Evolutionary conservation across 2,888 invertebrate species (phyloP), one percentile per base, ranked within the genome.

Genomic region (Coenonympha glycerion): DNA sequence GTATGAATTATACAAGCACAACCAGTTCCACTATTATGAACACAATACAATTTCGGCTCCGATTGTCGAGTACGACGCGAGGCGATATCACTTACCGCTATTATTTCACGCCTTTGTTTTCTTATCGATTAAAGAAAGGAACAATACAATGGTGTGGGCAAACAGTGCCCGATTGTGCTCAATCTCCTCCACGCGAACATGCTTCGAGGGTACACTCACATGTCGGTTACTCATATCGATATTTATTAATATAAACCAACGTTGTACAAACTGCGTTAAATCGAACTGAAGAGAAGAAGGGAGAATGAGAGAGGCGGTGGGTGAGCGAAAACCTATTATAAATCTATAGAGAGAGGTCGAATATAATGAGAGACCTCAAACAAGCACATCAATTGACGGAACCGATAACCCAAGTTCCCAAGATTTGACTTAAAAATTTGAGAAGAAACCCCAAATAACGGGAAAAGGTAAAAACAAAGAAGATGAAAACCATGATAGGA

Each of bases 61-160:
- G 21, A 39, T 47, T 33, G 42, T 53, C 24, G 34, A 24, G 45
- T 42, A 42, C 33, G 45, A 24, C 24, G 37, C 34, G 26, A 46
- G 39, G 36, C 44, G 30, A 34, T n/a, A n/a, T 41, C 24, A 39
- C 52, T 49, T 36, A 58, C 64, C 55, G 56, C 51, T 52, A 51
- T 46, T 57, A 55, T 58, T 61, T 60, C 53, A 49, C 50, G 56
- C 55, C 61, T 57, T 53, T 59, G 58, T 59, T 59, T n/a, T 58
- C 55, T 41, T 56, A 58, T 58, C 55, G 60, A 60, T 58, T 59
- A 52, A 55, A 61, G 57, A 56, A 56, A 53, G 57, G 60, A 39
- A 39, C 39, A 39, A 39, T 39, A 59, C 60, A 57, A 63, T 61
- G 41, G 57, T 31, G 49, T 52, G 51, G 49, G 47, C 50, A 50